Evolutionary conservation across 2,113 vertebrate species (phyloP), one percentile per base, ranked within the genome.

Genomic region (Fulmarus glacialis): DNA sequence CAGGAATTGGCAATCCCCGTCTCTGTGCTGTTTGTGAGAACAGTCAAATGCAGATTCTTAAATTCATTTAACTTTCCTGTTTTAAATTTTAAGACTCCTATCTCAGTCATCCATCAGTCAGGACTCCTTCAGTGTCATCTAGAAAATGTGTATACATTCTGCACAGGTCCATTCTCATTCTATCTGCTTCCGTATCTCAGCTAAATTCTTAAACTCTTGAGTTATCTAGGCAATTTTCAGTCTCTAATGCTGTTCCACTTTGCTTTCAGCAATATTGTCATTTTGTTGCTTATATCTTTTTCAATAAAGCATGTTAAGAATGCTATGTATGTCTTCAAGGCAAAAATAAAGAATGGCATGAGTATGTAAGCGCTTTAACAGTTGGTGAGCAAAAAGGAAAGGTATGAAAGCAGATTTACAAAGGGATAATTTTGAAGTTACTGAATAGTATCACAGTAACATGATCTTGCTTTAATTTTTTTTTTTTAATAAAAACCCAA

Each of bases 91-190:
- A 48, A 38, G 34, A 21, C 13, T 70, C 3, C 29, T 15, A 0
- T 22, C 43, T 63, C 1, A 0, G 8, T 52, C 42, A 19, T 8
- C 19, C 38, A 23, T 21, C 7, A 7, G 0, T 0, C 6, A 9
- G 14, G 47, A 38, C 42, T 82, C 30, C 64, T 43, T 52, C 29
- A 42, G n/a, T 20, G 45, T 13, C 34, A 11, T 24, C 27, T 30
- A 50, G 17, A 71, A 50, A 84, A 42, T 0, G 1, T 15, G 5
- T 47, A 90, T 50, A 47, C 18, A 11, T 78, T 50, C 38, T n/a
- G 43, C 20, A 38, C 21, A 73, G 15, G 60, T 78, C 59, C 38
- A 11, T 50, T 82, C 43, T 66, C 15, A 26, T 74, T 42, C 11
- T 36, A 2, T 59, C 26, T 67, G 22, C 43, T 74, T 82, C 50